Evolutionary conservation across 1,140 invertebrate genomes (phyloP), one percentile per base, ranked within the genome.

Genomic region (Calliphora vicina): DNA sequence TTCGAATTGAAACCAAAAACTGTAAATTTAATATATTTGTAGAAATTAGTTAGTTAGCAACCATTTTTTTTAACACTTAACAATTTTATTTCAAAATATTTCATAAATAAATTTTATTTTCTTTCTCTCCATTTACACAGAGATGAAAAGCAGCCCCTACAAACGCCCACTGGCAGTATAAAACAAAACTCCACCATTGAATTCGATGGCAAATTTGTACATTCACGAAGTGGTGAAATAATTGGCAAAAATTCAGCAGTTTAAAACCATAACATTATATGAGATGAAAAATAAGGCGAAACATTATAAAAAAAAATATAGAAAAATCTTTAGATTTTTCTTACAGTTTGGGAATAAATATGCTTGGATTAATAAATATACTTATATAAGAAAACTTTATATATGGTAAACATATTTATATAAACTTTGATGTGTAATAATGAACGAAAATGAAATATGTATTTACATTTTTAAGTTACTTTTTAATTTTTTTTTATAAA

Each of bases 191-290:
- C 94, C 61, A 95, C 94, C 25, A 93, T 96, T 6, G 95, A 96
- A 86, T 97, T 95, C 86, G 95, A 96, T 85, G 94, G 95, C 9
- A 94, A 94, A 86, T 93, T 94, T 85, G 95, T 95, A 17, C 94
- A 96, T 86, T 94, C 95, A 25, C 95, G 94, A 86, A 95, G 95
- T 35, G 95, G 95, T 71, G 93, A 93, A 86, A 96, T 96, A 85
- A 95, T 96, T 85, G 96, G 95, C 84, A 96, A 96, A 91, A 95
- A 96, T 87, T 96, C 96, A 15, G 95, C 95, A 78, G 96, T 96
- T 82, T 96, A 95, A 93, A 91, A 20, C 42, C 57, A 29, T n/a
- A 29, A 76, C 73, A 29, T 17, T 61, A 61, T 61, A 67, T 9
- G 12, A 50, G 2, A 25, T n/a, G 12, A 25, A 23, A 23, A 9